These are phyloP conservation scores for Dichetophora obliterata DNA, from an alignment of 2,888 invertebrate genomes.

Conservation along the genomic window DNA sequence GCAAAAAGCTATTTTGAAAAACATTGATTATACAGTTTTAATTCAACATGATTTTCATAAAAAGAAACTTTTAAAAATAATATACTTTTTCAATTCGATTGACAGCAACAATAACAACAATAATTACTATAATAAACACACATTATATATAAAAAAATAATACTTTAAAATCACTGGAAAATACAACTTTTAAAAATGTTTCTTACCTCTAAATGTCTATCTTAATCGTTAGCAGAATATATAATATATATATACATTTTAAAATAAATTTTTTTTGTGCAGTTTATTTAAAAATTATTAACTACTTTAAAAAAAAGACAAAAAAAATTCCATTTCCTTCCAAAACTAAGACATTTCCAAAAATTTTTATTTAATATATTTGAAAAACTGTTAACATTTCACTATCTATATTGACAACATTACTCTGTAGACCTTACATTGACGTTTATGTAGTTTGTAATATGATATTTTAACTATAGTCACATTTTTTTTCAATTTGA, in stretches of 20 bases:
- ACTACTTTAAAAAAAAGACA: neutral
- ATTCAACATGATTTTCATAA: too few relatives aligned
- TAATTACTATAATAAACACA: neutral
- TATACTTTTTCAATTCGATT: neutral
- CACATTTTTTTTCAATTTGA: neutral
- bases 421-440: too few relatives aligned
- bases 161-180: neutral
- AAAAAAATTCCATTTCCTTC: neutral
- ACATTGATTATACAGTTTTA: too few relatives aligned
- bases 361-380: neutral
- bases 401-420: too few relatives aligned
- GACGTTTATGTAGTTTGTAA: too few relatives aligned
- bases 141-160: neutral
- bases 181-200: slow-evolving; percentile 50
- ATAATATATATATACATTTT: slow-evolving; percentile 28
- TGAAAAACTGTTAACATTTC: neutral
- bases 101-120: neutral
- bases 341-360: neutral
- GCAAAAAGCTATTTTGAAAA: too few relatives aligned
- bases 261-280: neutral
- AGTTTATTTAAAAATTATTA: neutral
- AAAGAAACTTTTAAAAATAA: too few relatives aligned
- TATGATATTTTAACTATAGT: too few relatives aligned
- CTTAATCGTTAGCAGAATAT: slow-evolving; percentile 55
- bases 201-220: slow-evolving; percentile 60